A percentile compares a stretch with the other conserved stretches of the same genome.
Evolutionary conservation across 2,888 invertebrate genomes (phyloP).

Genomic region (Eristalinus sepulchralis): DNA sequence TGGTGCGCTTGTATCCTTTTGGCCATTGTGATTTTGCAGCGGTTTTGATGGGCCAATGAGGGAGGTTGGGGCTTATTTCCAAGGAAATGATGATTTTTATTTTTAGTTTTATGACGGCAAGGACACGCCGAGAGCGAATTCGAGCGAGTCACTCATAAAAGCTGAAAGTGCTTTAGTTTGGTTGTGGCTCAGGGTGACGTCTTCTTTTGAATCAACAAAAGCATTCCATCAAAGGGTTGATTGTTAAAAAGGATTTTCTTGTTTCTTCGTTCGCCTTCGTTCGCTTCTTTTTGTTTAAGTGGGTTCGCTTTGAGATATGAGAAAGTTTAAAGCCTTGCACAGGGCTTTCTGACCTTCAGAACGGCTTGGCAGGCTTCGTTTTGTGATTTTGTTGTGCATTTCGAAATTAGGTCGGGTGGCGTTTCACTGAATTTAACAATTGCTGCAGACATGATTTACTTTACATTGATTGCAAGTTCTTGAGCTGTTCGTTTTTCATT

Average conservation of each 20-base stretch:
- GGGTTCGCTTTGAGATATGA: neutral
- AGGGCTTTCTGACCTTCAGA: neutral
- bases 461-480: too few relatives aligned
- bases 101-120: constrained; percentile 2
- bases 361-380: neutral
- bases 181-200: neutral
- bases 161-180: neutral
- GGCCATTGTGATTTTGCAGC: neutral
- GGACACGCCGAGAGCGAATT: neutral
- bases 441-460: too few relatives aligned
- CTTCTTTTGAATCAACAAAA: neutral
- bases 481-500: too few relatives aligned
- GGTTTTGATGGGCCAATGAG: too few relatives aligned
- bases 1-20: neutral
- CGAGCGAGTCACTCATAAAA: neutral
- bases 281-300: neutral
- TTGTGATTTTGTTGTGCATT: neutral
- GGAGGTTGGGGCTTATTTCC: neutral
- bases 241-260: neutral
- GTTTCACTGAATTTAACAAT: too few relatives aligned
- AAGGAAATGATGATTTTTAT: constrained; percentile 5
- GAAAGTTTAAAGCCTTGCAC: neutral
- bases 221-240: neutral
- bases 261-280: neutral
- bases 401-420: neutral